Percentiles rank a stretch among this genome's conserved stretches.
These are phyloP conservation scores for Ophion slaviceki DNA, from an alignment of 2,888 invertebrate species.

Conservation along the genomic window DNA sequence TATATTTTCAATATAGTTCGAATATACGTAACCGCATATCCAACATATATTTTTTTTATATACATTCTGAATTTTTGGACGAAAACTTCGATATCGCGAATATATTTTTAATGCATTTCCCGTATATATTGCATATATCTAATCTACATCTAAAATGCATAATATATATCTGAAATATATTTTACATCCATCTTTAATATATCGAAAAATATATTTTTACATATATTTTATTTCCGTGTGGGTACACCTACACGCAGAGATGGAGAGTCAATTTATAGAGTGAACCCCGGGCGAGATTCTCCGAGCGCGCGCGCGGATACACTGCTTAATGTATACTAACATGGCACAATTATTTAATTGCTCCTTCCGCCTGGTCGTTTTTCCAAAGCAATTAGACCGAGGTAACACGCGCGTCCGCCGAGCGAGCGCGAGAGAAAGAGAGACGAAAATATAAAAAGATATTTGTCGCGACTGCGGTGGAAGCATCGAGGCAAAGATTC, in stretches of 20 bases:
- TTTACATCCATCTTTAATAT: no score
- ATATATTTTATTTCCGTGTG: no score
- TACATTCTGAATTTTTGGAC: no score
- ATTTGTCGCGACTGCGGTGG: slow-evolving; percentile 58
- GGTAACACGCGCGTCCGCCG: slow-evolving; percentile 30
- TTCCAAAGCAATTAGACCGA: slow-evolving; percentile 7
- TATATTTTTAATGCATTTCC: no score
- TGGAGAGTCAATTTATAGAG: neutral
- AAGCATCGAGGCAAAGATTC: slow-evolving; percentile 45
- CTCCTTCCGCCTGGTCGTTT: neutral
- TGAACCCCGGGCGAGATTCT: neutral
- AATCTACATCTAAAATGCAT: no score
- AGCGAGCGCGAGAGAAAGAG: slow-evolving; percentile 19
- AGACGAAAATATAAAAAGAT: slow-evolving; percentile 25
- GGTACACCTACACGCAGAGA: neutral
- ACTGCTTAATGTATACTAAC: slow-evolving; percentile 9
- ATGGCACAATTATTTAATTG: neutral
- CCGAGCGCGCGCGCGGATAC: slow-evolving; percentile 19
- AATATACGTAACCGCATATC: no score
- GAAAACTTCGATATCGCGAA: no score
- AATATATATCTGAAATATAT: no score
- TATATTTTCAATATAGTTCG: no score
- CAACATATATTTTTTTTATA: no score
- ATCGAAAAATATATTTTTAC: no score
- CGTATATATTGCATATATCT: no score